These are phyloP conservation scores for Gobio occitaniae DNA, from an alignment of 2,797 vertebrate species.

Conservation along the genomic window DNA sequence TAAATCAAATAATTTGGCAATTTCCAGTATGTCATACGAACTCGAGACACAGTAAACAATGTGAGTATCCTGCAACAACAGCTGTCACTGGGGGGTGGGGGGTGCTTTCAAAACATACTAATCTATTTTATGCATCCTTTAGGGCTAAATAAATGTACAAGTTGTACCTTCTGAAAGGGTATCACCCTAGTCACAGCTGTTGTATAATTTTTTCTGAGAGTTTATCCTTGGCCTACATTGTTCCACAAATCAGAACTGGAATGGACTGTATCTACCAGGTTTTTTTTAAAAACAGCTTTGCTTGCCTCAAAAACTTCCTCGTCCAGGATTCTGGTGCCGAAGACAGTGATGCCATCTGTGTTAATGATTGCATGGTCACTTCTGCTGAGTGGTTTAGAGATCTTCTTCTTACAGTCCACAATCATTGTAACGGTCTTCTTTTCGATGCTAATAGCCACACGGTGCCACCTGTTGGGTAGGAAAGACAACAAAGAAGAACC, in stretches of 20 bases:
- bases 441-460: slow-evolving; percentile 95
- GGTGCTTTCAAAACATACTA: background rate
- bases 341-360: slow-evolving; percentile 93
- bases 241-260: background rate
- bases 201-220: background rate
- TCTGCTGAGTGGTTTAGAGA: slow-evolving; percentile 86
- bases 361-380: slow-evolving; percentile 85
- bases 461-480: slow-evolving; percentile 88
- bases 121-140: background rate
- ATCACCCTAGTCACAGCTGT: background rate
- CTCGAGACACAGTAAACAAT: background rate
- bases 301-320: slow-evolving; percentile 97
- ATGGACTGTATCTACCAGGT: background rate
- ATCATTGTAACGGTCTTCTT: slow-evolving; percentile 95
- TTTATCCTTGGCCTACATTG: background rate
- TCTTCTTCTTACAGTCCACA: slow-evolving; percentile 96
- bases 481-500: slow-evolving; percentile 5
- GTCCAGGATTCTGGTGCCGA: slow-evolving; percentile 96
- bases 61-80: background rate
- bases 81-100: background rate
- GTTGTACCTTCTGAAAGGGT: background rate
- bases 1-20: slow-evolving; percentile 41
- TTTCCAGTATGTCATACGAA: background rate
- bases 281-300: slow-evolving; percentile 2
- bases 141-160: background rate